Conservation (phyloP, 1,140 invertebrate genomes). For the Lethocerus indicus region DNA sequence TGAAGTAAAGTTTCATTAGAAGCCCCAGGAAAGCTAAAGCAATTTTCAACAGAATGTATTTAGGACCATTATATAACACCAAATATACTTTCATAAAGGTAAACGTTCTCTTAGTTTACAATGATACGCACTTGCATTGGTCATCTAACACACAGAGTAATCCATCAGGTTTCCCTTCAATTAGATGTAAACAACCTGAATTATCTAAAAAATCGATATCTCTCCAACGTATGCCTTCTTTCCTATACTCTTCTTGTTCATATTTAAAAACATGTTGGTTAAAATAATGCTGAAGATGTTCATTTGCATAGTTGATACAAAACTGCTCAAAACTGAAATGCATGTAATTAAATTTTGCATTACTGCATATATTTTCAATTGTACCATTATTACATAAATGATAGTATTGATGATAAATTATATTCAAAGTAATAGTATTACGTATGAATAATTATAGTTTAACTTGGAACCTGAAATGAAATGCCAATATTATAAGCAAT, state of each 20-base stretch:
- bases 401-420: no score
- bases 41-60: slow-evolving; percentile 10
- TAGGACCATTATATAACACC: not conserved
- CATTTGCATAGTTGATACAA: slow-evolving; percentile 95
- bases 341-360: no score
- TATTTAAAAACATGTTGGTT: slow-evolving; percentile 96
- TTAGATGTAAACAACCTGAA: slow-evolving; percentile 72
- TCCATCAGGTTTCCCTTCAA: slow-evolving; percentile 82
- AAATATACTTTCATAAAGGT: not conserved
- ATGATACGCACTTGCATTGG: slow-evolving; percentile 72
- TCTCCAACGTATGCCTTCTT: slow-evolving; percentile 82
- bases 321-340: slow-evolving; percentile 78
- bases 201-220: slow-evolving; percentile 87
- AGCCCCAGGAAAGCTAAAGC: slow-evolving; percentile 79
- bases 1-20: slow-evolving; percentile 89
- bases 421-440: no score
- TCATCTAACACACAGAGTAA: slow-evolving; percentile 85
- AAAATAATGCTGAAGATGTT: slow-evolving; percentile 94
- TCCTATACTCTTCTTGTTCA: slow-evolving; percentile 80
- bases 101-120: slow-evolving; percentile 1
- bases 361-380: no score
- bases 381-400: no score
- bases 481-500: no score
- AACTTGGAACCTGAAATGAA: no score
- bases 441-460: no score